These are phyloP conservation scores for Belgica antarctica DNA, from an alignment of 2,888 invertebrate species.

Conservation along the genomic window DNA sequence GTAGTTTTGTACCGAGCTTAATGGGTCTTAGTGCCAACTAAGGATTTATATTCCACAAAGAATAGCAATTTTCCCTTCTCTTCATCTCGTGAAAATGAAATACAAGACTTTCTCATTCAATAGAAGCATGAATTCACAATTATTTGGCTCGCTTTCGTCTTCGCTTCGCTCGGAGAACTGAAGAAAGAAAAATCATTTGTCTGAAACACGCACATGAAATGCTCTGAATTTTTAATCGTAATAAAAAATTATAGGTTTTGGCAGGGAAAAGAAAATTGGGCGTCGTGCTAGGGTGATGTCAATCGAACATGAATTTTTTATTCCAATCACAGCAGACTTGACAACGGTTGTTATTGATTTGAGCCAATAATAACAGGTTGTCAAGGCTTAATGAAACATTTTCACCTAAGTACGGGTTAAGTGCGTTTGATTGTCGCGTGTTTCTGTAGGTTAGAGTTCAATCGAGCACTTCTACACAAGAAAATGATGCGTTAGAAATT, in stretches of 20 bases:
- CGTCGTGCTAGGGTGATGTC: no score
- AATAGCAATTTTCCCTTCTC: constrained; percentile 10
- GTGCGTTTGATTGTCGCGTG: no score
- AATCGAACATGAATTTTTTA: no score
- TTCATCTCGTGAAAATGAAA: neutral
- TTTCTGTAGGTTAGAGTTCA: no score
- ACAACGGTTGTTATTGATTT: no score
- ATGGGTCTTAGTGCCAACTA: constrained; percentile 7
- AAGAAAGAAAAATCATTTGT: constrained; percentile 18
- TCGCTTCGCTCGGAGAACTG: neutral
- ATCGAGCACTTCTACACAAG: no score
- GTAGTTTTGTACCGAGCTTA: neutral
- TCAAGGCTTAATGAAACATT: no score
- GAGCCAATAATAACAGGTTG: no score
- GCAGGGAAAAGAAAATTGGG: no score
- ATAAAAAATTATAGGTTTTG: constrained; percentile 21
- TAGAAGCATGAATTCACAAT: constrained; percentile 15
- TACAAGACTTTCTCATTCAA: neutral
- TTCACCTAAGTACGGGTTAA: no score
- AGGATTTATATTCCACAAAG: constrained; percentile 26
- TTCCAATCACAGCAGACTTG: no score
- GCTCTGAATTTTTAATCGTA: constrained; percentile 35
- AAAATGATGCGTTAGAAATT: no score
- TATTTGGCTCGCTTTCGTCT: neutral
- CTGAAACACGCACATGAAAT: constrained; percentile 31